Conservation (phyloP, 53 echinoderm and acorn worm genomes). For the Pentamera pediparva region DNA sequence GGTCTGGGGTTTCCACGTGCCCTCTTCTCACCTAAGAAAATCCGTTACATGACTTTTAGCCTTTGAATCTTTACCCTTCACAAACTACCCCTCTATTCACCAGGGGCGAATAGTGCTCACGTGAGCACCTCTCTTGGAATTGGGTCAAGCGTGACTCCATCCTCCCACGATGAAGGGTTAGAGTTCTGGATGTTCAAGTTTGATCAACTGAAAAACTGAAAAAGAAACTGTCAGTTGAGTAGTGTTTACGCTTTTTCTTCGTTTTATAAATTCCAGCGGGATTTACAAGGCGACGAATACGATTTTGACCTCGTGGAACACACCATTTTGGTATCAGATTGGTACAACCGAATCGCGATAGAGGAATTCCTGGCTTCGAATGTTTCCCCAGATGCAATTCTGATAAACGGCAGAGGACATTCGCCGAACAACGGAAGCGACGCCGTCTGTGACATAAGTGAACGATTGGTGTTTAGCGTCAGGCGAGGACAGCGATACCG, state of each 20-base stretch:
- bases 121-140: no score
- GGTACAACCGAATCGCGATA: constrained; percentile 73
- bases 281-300: constrained; percentile 38
- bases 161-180: no score
- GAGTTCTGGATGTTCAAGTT: no score
- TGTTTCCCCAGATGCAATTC: constrained; percentile 69
- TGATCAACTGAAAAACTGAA: no score
- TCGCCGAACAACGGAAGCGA: not conserved
- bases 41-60: no score
- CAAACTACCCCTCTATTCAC: no score
- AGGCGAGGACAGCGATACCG: constrained; percentile 40
- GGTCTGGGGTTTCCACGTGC: no score
- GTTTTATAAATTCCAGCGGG: not conserved
- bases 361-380: constrained; percentile 65
- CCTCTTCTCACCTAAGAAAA: no score
- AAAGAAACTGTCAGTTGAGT: no score
- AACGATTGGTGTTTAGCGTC: constrained; percentile 31
- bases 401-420: constrained; percentile 84
- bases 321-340: constrained; percentile 67
- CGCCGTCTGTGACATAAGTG: constrained; percentile 26
- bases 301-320: constrained; percentile 75
- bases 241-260: not conserved
- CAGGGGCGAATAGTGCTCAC: no score
- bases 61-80: no score
- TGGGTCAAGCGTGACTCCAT: no score